These are phyloP conservation scores for Eurystomus glaucurus DNA, from an alignment of 2,797 vertebrate genomes.

Conservation along the genomic window DNA sequence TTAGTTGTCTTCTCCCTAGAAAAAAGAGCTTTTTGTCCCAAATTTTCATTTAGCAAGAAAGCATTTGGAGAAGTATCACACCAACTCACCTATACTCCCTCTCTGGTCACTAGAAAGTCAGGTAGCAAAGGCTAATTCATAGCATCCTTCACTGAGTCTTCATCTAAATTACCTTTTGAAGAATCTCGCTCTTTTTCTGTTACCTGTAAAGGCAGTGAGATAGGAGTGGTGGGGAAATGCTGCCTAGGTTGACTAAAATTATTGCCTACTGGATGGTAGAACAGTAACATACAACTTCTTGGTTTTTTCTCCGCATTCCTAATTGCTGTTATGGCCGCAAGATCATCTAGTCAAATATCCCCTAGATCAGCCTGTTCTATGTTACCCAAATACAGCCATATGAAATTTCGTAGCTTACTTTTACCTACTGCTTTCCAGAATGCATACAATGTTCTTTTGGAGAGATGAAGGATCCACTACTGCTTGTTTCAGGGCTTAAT, in stretches of 20 bases:
- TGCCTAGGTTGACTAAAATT: not conserved
- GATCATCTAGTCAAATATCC: not conserved
- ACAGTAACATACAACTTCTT: not conserved
- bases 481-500: not conserved
- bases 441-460: not conserved
- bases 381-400: not conserved
- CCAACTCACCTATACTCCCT: not conserved
- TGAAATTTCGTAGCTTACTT: not conserved
- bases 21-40: not conserved
- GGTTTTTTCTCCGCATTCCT: not conserved
- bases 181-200: not conserved
- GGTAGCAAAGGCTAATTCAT: not conserved
- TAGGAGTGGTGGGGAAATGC: accelerated
- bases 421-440: not conserved
- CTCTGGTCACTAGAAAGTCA: not conserved
- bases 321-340: not conserved
- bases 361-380: not conserved
- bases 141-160: not conserved
- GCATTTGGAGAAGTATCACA: not conserved
- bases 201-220: not conserved
- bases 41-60: not conserved
- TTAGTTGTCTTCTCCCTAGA: not conserved
- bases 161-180: not conserved
- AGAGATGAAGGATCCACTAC: not conserved
- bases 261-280: not conserved